Evolutionary conservation across 2,888 invertebrate genomes (phyloP).

Genomic region (Nemotelus nigrinus): DNA sequence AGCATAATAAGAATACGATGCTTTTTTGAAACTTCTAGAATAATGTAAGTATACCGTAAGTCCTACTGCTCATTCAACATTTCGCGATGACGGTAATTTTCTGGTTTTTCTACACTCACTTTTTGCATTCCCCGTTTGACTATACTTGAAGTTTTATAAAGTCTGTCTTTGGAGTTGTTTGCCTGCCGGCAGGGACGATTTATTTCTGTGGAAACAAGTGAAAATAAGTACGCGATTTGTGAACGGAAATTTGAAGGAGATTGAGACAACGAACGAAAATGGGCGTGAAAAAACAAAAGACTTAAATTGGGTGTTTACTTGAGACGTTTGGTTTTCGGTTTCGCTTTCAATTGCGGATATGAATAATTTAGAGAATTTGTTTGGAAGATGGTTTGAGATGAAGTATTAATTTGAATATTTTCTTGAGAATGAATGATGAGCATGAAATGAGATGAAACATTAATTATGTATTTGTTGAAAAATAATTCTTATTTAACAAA

Average conservation of each 20-base stretch:
- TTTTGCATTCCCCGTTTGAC: background rate
- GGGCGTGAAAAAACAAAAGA: background rate
- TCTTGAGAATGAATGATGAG: background rate
- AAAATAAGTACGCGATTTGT: background rate
- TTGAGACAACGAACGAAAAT: constrained; percentile 11
- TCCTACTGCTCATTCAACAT: background rate
- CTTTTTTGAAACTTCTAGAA: too few species aligned
- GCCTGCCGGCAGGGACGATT: too few species aligned
- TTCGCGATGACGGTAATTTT: constrained; percentile 40
- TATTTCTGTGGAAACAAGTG: too few species aligned
- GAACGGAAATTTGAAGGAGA: background rate
- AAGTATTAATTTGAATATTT: background rate
- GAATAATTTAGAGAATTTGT: constrained; percentile 1
- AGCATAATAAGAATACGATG: too few species aligned
- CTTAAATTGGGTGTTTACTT: constrained; percentile 27
- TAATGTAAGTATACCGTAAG: too few species aligned
- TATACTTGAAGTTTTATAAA: background rate
- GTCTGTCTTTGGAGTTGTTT: constrained; percentile 14
- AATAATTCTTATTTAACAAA: too few species aligned
- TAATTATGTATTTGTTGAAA: too few species aligned
- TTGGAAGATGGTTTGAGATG: background rate
- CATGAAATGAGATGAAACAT: too few species aligned
- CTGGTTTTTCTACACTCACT: constrained; percentile 12
- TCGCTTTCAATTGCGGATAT: constrained; percentile 28
- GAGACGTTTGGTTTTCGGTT: constrained; percentile 21